phyloP scores from a whole-genome alignment of 2,888 invertebrate species.

The Eucera pruinosa region DNA sequence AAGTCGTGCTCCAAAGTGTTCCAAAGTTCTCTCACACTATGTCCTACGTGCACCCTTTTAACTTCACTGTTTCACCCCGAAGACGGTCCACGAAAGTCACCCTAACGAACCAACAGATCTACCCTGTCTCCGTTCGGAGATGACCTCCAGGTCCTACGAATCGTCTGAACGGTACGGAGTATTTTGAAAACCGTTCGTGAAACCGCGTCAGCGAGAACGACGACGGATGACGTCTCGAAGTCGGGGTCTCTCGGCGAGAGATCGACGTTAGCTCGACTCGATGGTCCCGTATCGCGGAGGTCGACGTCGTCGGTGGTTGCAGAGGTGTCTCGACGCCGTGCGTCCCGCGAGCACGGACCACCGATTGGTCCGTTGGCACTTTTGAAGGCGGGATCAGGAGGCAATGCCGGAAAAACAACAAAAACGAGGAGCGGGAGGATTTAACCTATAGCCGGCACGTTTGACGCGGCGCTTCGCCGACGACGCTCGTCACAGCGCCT shows the following conservation, averaged over 20 bases:
- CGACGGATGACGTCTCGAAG: constrained; percentile 60
- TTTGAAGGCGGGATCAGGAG: constrained; percentile 84
- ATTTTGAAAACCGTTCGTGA: background rate
- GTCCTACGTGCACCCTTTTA: background rate
- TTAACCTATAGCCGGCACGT: constrained; percentile 84
- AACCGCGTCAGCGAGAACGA: constrained; percentile 24
- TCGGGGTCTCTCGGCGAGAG: constrained; percentile 50
- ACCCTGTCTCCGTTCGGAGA: too few relatives aligned
- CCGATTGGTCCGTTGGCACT: constrained; percentile 82
- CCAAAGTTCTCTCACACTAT: background rate
- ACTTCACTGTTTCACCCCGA: constrained; percentile 16
- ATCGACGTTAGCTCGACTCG: constrained; percentile 44
- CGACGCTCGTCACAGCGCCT: constrained; percentile 76
- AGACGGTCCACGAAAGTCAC: constrained; percentile 1
- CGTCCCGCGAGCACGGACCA: constrained; percentile 60
- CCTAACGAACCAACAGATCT: background rate
- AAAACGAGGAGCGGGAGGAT: constrained; percentile 82
- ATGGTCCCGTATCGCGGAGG: constrained; percentile 44
- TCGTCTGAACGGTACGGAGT: background rate
- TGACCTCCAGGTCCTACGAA: background rate
- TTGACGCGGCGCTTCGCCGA: constrained; percentile 80
- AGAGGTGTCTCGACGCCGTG: constrained; percentile 58
- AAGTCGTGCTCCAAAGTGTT: background rate
- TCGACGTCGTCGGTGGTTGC: constrained; percentile 44
- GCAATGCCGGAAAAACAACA: constrained; percentile 83